A percentile compares a stretch with the other conserved stretches of the same genome.
phyloP scores from a whole-genome alignment of 2,888 invertebrate genomes.

The Dioctria linearis region DNA sequence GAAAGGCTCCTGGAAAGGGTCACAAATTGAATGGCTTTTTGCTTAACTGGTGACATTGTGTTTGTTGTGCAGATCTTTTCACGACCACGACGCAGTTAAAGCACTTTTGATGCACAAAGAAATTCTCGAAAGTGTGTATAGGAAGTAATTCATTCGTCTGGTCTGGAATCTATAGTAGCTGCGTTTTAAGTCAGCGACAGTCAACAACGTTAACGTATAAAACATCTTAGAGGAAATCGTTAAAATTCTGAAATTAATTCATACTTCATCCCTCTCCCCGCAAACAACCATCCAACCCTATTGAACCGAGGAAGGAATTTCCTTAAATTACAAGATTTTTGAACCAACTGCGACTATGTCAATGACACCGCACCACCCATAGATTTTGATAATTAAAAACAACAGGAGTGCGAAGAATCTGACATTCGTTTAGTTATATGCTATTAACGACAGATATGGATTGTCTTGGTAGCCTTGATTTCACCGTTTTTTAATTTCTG shows the following conservation, averaged over 20 bases:
- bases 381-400: constrained; percentile 29
- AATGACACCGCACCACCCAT: neutral
- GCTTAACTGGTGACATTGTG: neutral
- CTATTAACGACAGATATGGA: no score
- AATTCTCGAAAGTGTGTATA: neutral
- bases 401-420: constrained; percentile 10
- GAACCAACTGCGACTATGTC: constrained; percentile 9
- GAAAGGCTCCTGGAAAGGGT: constrained; percentile 14
- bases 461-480: no score
- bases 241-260: constrained; percentile 32
- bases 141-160: neutral
- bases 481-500: no score
- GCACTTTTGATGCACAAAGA: constrained; percentile 12
- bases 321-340: constrained; percentile 1
- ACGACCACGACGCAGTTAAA: neutral
- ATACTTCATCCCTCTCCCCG: neutral
- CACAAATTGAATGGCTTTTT: constrained; percentile 34
- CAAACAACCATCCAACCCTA: no score
- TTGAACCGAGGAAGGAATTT: neutral
- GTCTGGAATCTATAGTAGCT: neutral
- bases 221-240: constrained; percentile 1
- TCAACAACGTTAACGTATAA: neutral
- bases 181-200: neutral
- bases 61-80: neutral
- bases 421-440: no score